Percentiles rank a stretch among this genome's conserved stretches.
Evolutionary conservation across 1,140 invertebrate species (phyloP).

Genomic region (Neotoxoptera formosana): DNA sequence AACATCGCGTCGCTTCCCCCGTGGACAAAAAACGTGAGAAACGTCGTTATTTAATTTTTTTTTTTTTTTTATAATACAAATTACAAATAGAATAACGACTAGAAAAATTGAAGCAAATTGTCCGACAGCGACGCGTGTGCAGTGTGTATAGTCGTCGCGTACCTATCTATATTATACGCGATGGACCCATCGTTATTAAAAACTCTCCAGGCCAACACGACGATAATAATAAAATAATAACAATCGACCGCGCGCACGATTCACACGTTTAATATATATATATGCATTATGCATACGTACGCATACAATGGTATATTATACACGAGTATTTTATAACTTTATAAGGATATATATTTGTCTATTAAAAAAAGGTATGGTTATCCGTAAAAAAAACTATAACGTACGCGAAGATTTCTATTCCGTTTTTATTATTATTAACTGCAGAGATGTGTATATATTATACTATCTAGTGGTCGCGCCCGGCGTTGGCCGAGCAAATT

Average conservation of each 20-base stretch:
- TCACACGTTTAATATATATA: neutral
- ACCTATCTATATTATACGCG: neutral
- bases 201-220: neutral
- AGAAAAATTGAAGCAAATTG: conserved; percentile 40
- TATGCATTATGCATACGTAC: too few species aligned
- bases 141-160: neutral
- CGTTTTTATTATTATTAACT: neutral
- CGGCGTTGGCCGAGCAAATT: too few species aligned
- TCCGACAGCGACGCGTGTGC: neutral
- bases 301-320: neutral
- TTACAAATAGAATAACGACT: conserved; percentile 1
- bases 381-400: neutral
- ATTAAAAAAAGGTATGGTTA: neutral
- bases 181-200: neutral
- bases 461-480: too few species aligned
- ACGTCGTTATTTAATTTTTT: conserved; percentile 20
- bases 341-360: neutral
- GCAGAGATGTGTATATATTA: neutral
- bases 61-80: neutral
- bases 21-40: conserved; percentile 42
- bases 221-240: conserved; percentile 17
- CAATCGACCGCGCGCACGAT: neutral
- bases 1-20: neutral
- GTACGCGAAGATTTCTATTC: neutral
- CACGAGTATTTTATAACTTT: neutral